phyloP scores from a whole-genome alignment of 2,888 invertebrate genomes.

The Neocrepidodera transversa region DNA sequence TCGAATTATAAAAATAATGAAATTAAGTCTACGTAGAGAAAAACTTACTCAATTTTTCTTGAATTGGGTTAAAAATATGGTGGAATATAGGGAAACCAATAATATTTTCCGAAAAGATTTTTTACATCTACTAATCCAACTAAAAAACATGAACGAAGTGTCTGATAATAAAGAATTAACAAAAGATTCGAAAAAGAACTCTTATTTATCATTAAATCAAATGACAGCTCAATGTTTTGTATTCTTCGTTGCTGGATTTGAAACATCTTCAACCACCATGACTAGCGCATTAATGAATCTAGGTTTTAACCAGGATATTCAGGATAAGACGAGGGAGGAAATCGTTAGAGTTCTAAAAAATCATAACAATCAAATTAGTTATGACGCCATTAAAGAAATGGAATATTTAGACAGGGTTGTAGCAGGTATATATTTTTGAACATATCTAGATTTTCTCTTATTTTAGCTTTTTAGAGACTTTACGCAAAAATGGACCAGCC shows the following conservation, averaged over 20 bases:
- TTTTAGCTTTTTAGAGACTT: conserved; percentile 53
- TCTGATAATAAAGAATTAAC: conserved; percentile 51
- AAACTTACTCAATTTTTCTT: too few species aligned
- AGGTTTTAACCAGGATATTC: conserved; percentile 38
- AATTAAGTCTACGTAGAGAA: too few species aligned
- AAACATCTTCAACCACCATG: conserved; percentile 43
- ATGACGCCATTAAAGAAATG: conserved; percentile 43
- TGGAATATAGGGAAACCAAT: conserved; percentile 54
- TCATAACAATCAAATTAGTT: conserved; percentile 37
- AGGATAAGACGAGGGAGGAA: conserved; percentile 39
- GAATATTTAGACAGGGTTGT: conserved; percentile 41
- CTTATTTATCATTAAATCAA: conserved; percentile 5
- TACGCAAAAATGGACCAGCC: conserved; percentile 63
- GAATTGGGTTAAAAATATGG: not conserved
- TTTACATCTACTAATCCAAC: conserved; percentile 63
- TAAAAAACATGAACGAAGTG: conserved; percentile 57
- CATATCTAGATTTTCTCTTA: too few species aligned
- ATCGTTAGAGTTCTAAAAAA: conserved; percentile 36
- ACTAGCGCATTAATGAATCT: conserved; percentile 43
- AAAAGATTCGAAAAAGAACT: not conserved
- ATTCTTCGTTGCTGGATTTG: conserved; percentile 45
- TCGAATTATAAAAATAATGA: too few species aligned
- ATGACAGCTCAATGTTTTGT: conserved; percentile 38
- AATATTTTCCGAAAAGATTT: conserved; percentile 63
- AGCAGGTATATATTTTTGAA: too few species aligned